Evolutionary conservation across 2,797 vertebrate genomes (phyloP).

Genomic region (Sebastes vulpes): DNA sequence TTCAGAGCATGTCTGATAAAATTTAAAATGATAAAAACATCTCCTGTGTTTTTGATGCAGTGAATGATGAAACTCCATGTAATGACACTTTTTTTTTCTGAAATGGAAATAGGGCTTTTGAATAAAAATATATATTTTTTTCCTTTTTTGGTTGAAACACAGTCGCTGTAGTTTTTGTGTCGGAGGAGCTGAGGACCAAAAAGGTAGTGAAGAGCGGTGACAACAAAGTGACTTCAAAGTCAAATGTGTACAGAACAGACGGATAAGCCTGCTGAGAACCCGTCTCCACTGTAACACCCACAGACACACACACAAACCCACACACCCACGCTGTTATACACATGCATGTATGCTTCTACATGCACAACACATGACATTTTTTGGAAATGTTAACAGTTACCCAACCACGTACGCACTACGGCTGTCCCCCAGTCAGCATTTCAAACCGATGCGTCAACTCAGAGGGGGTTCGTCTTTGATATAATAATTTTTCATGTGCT

Average conservation of each 20-base stretch:
- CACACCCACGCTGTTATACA: background rate
- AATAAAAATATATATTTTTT: background rate
- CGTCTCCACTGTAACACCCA: too few relatives aligned
- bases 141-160: background rate
- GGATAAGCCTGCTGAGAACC: background rate
- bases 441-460: too few relatives aligned
- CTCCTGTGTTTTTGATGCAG: background rate
- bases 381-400: too few relatives aligned
- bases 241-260: background rate
- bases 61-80: conserved; percentile 33
- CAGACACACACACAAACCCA: background rate
- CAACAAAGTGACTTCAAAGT: background rate
- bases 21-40: background rate
- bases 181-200: background rate
- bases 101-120: background rate
- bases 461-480: background rate
- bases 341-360: too few relatives aligned
- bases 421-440: too few relatives aligned
- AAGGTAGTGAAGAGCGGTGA: background rate
- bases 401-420: too few relatives aligned
- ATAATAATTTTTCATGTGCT: background rate
- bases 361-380: too few relatives aligned
- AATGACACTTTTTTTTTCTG: background rate
- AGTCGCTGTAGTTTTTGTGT: background rate
- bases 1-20: background rate